Base-by-base conservation (phyloP, 2,888 invertebrate species). In the Autographa gamma region DNA sequence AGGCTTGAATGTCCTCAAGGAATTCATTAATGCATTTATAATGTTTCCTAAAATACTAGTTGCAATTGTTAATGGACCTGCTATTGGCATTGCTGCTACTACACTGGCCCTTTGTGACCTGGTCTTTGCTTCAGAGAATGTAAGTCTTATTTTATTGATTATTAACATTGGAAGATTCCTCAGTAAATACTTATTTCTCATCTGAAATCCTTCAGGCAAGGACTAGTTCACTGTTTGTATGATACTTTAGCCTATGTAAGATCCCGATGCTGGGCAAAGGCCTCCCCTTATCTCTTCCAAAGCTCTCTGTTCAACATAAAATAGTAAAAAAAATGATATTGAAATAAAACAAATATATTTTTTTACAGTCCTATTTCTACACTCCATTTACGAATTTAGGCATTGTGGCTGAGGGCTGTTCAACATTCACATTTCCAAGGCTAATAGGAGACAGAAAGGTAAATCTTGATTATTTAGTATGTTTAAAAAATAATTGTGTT, bases 11-110 rank as follows among this genome's bases (percentile, higher is more conserved):
- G 77, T 89, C 19, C 81, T 96, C 70, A 97, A 97, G 83, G 93
- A 96, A 8, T 97, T 98, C 93, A 96, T 99, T 2, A 95, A 96
- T 71, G 96, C 98, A 0, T 97, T 98, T 81, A 98, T 99, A 77
- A 97, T 97, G 80, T 99, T 98, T 90, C 98, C 98, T 0, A 99
- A 99, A 93, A 93, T 99, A 48, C 90, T 99, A 59, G 96, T 99
- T 76, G 98, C 97, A 16, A 94, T 99, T 71, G 97, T 99, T 0
- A 99, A 99, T 96, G 99, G 99, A 1, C 99, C 99, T 58, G 98
- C 99, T 16, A 97, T 99, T 81, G 99, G 99, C 34, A 97, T 99
- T 81, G 97, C 97, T 58, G 97, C 97, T 4, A 99, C 99, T 0
- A 97, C 97, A 13, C 94, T 98, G 64, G 97, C 97, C 0, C 95